Conservation (phyloP, 1,140 invertebrate genomes). For the Akabosia matsudoensis region DNA sequence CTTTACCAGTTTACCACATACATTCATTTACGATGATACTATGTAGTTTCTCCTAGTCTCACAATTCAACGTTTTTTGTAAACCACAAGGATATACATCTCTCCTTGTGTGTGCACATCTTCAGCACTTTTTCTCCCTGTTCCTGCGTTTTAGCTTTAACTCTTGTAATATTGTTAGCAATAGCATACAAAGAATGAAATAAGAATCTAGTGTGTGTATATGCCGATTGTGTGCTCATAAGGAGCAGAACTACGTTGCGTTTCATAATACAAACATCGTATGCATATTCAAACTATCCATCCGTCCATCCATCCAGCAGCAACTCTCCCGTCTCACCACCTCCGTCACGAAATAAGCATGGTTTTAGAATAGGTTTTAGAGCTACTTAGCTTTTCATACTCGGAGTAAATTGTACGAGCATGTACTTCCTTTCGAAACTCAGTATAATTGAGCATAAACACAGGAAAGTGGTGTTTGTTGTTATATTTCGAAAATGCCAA, state of each 20-base stretch:
- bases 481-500: too few species aligned
- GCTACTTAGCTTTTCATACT: too few species aligned
- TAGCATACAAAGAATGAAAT: background rate
- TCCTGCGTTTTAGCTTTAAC: constrained; percentile 6
- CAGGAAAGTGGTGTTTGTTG: too few species aligned
- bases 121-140: background rate
- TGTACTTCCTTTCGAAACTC: too few species aligned
- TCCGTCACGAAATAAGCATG: background rate
- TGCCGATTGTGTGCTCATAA: background rate
- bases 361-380: too few species aligned
- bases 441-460: too few species aligned
- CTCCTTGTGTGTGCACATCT: background rate
- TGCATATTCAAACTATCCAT: constrained; percentile 17
- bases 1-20: background rate
- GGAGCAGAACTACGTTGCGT: background rate
- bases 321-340: background rate
- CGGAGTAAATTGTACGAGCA: too few species aligned
- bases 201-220: background rate
- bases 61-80: too few species aligned
- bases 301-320: constrained; percentile 16
- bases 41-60: too few species aligned
- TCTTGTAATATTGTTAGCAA: constrained; percentile 13
- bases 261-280: background rate
- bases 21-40: background rate
- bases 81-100: background rate